These are phyloP conservation scores for Rhabdomys dilectus DNA, from an alignment of 2,113 vertebrate genomes.

Conservation along the genomic window DNA sequence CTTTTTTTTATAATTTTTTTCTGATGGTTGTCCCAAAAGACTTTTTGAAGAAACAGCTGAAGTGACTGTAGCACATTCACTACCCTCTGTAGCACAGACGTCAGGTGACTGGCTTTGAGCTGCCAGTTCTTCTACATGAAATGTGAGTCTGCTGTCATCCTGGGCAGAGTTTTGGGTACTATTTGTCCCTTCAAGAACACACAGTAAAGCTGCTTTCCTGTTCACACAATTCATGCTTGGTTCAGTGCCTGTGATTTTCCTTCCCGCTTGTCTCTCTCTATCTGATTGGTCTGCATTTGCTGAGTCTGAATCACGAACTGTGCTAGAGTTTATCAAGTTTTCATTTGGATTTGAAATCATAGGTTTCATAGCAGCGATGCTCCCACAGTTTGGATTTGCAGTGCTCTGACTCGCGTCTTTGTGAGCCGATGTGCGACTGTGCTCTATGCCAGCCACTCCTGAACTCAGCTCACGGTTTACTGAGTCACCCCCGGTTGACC, in stretches of 20 bases:
- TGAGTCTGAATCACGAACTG: constrained; percentile 50
- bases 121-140: constrained; percentile 67
- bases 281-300: constrained; percentile 61
- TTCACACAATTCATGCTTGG: constrained; percentile 48
- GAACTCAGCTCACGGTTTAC: constrained; percentile 69
- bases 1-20: constrained; percentile 86
- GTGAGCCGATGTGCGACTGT: constrained; percentile 53
- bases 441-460: constrained; percentile 67
- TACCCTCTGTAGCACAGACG: constrained; percentile 70
- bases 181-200: constrained; percentile 67
- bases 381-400: constrained; percentile 60
- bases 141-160: constrained; percentile 64
- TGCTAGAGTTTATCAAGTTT: constrained; percentile 65
- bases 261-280: constrained; percentile 51
- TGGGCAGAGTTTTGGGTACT: constrained; percentile 67
- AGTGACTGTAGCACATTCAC: constrained; percentile 70
- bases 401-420: constrained; percentile 36
- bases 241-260: constrained; percentile 64
- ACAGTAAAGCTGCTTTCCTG: constrained; percentile 62
- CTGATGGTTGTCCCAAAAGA: constrained; percentile 82
- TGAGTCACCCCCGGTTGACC: constrained; percentile 63
- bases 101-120: constrained; percentile 74
- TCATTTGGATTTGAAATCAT: constrained; percentile 68
- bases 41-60: constrained; percentile 82
- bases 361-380: constrained; percentile 59